Conservation (phyloP, 2,888 invertebrate species). For the Aspidapion aeneum region DNA sequence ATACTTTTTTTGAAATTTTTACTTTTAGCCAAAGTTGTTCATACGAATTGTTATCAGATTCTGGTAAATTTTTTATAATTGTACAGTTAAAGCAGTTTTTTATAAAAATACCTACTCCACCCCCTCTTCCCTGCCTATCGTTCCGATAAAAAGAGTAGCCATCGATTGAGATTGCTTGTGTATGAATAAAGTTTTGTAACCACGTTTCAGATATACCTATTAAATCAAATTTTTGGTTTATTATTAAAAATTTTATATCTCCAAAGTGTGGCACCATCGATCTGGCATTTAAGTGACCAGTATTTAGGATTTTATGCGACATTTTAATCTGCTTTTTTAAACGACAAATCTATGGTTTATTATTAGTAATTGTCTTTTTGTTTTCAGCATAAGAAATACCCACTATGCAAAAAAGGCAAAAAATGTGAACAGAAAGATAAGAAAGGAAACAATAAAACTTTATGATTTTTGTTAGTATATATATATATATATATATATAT, state of each 20-base stretch:
- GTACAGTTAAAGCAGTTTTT: slow-evolving; percentile 5
- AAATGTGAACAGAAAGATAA: too few relatives aligned
- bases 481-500: too few relatives aligned
- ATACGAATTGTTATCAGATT: too few relatives aligned
- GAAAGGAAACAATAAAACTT: too few relatives aligned
- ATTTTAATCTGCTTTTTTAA: too few relatives aligned
- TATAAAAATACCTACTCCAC: slow-evolving; percentile 2
- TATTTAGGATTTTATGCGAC: background rate
- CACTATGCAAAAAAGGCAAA: too few relatives aligned
- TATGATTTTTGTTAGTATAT: too few relatives aligned
- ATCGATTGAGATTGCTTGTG: background rate
- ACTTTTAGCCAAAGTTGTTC: too few relatives aligned
- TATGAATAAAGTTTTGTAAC: background rate
- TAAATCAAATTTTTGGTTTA: background rate
- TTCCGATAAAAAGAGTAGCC: background rate
- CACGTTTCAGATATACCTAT: slow-evolving; percentile 5
- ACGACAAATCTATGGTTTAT: too few relatives aligned
- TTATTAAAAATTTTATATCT: slow-evolving; percentile 3
- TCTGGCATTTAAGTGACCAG: slow-evolving; percentile 6
- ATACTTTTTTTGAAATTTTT: too few relatives aligned
- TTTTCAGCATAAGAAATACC: too few relatives aligned
- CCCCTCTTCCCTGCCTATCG: background rate
- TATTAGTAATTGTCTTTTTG: too few relatives aligned
- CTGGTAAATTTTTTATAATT: background rate
- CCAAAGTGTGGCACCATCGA: slow-evolving; percentile 3